Evolutionary conservation across 1,140 invertebrate species (phyloP).

Genomic region (Trichonephila inaurata): DNA sequence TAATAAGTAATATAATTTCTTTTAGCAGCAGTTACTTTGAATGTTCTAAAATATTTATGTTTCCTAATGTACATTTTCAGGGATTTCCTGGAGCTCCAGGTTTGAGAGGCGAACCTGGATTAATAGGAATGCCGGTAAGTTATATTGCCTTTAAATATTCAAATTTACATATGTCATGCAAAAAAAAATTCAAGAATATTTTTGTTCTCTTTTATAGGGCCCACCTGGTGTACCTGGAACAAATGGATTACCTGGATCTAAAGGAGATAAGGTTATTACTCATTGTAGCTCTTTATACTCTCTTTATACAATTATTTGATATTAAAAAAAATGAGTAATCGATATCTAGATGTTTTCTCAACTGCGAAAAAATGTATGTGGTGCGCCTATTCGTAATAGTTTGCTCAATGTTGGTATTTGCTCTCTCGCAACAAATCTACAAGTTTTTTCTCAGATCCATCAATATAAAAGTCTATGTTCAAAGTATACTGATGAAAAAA

Average conservation of each 20-base stretch:
- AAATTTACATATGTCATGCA: neutral
- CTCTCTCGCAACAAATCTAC: no score
- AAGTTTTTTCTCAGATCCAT: no score
- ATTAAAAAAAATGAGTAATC: no score
- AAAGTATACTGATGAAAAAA: no score
- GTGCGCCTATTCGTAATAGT: no score
- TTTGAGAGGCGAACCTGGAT: slow-evolving; percentile 67
- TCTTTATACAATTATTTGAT: no score
- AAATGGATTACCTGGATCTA: slow-evolving; percentile 51
- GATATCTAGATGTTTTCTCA: no score
- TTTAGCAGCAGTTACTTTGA: neutral
- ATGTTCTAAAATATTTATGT: neutral
- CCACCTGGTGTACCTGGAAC: slow-evolving; percentile 65
- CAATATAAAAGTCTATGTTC: no score
- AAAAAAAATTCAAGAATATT: neutral
- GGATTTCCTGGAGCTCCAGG: slow-evolving; percentile 75
- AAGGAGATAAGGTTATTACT: slow-evolving; percentile 68
- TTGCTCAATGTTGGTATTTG: no score
- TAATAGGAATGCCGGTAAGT: slow-evolving; percentile 75
- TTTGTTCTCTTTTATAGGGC: slow-evolving; percentile 41
- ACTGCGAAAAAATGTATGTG: no score
- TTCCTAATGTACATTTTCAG: neutral
- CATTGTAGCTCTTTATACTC: no score
- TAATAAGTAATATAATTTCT: neutral
- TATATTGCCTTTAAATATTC: neutral